Base-by-base conservation (phyloP, 2,888 invertebrate species). In the Unio delphinus region DNA sequence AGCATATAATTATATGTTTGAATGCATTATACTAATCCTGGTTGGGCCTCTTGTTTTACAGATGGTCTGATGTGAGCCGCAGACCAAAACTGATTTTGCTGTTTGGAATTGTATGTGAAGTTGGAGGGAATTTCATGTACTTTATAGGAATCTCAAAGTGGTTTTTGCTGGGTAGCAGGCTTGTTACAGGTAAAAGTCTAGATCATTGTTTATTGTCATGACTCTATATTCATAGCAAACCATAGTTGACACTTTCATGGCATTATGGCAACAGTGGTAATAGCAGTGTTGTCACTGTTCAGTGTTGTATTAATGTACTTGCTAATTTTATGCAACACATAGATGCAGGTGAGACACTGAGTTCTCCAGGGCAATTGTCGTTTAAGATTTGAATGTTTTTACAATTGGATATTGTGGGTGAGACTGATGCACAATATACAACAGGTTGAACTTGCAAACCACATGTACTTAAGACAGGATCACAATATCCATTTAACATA, bases 101-200 rank as follows among this genome's bases (percentile, higher is more conserved):
- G 6, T 80, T 90, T 65, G 86, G 89, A 23, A 86, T 85, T 62
- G 18, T 87, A 30, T 88, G 84, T 69, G 85, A 89, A 76, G 78
- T 89, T 11, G 80, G 81, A 54, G 91, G 91, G 11, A 91, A 89
- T 73, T 68, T 89, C 64, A 87, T 90, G 85, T 91, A 91, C 79
- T 90, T 90, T 63, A 68, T 90, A 65, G 91, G 90, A 11, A 74
- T 87, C n/a, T 87, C 87, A 55, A 86, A 87, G 30, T 90, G 89
- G 89, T 88, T 91, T 61, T 76, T 91, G 30, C 74, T 91, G 4
- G 81, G 81, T 20, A 88, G 90, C 59, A 79, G 91, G 61, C 79
- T 91, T 17, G 80, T 91, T 15, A 87, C 89, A 77, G 91, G 91
- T 90, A 77, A 76, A 70, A 45, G 45, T 45, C 45, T 45, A 15